Base-by-base conservation (phyloP, 2,888 invertebrate species). In the Cyclophora albipunctata region DNA sequence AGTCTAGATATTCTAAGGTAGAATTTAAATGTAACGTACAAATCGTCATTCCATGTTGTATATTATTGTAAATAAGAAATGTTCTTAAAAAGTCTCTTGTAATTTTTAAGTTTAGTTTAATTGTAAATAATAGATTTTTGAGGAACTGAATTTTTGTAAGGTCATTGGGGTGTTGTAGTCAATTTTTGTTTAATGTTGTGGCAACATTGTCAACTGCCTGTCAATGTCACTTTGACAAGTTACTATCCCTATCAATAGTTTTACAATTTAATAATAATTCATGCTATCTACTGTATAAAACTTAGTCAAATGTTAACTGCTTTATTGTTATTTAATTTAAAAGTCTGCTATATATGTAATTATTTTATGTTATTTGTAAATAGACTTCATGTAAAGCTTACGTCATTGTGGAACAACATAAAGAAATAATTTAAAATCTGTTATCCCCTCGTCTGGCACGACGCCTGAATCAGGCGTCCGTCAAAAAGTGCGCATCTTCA, bases 1-100 rank as follows among this genome's bases (percentile, higher is more conserved):
- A 57, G 49, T 45, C 42, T 56, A 53, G 50, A 42, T 50, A 50
- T 49, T 50, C 49, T 58, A 58, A 48, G 53, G 52, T 57, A 60
- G 58, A 45, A 54, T 51, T 55, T 55, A 55, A 78, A 73, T 77
- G 71, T 83, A 82, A 81, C 87, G 87, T 87, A 87, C 87, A 87
- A 87, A 81, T 66, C 76, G 78, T 82, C 77, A 84, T 78, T 80
- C 73, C 71, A 77, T 76, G 60, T 69, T 85, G 84, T 85, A 86
- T 73, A 77, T 66, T 70, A 47, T 61, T 86, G 86, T 87, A 86
- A 63, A 87, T 85, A 86, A 70, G 65, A 73, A 20, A 69, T 67
- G 64, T 72, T 75, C 78, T 77, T 73, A 66, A 51, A 63, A 75
- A 72, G 72, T 71, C 66, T 70, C 71, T 63, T 76, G 74, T 84